A percentile compares a stretch with the other conserved stretches of the same genome.
Conservation (phyloP, 2,888 invertebrate species). For the Chrysodeixis includens region DNA sequence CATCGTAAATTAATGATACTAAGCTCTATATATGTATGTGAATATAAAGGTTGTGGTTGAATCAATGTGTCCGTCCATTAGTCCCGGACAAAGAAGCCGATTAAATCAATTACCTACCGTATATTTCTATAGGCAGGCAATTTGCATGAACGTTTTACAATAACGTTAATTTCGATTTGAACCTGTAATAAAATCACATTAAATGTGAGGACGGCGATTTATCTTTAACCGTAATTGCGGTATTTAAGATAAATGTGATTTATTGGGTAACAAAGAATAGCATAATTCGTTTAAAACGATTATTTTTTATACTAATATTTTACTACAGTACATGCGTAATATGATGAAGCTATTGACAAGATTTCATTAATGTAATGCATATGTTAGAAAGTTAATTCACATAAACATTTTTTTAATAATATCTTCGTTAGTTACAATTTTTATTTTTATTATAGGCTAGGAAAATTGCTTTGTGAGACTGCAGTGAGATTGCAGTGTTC, state of each 20-base stretch:
- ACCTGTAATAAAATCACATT: conserved; percentile 80
- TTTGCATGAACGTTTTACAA: conserved; percentile 76
- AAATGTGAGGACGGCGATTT: conserved; percentile 71
- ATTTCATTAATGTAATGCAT: no score
- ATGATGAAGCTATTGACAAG: no score
- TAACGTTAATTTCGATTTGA: conserved; percentile 81
- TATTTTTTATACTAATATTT: no score
- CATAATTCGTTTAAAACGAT: no score
- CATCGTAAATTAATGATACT: conserved; percentile 44
- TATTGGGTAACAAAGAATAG: background rate
- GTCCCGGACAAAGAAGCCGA: conserved; percentile 75
- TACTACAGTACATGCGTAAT: no score
- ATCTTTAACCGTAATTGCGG: conserved; percentile 49
- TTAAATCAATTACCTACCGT: conserved; percentile 84
- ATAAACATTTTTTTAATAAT: no score
- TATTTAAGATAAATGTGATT: conserved; percentile 12
- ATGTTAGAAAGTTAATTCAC: no score
- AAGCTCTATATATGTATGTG: conserved; percentile 48
- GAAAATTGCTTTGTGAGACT: no score
- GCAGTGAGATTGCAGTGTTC: no score
- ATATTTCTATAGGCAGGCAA: conserved; percentile 71
- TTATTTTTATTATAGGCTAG: no score
- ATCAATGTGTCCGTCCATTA: conserved; percentile 56
- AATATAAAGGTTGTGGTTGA: conserved; percentile 32
- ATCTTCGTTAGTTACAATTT: no score